phyloP scores from a whole-genome alignment of 2,113 vertebrate species.

The Cheilinus undulatus region DNA sequence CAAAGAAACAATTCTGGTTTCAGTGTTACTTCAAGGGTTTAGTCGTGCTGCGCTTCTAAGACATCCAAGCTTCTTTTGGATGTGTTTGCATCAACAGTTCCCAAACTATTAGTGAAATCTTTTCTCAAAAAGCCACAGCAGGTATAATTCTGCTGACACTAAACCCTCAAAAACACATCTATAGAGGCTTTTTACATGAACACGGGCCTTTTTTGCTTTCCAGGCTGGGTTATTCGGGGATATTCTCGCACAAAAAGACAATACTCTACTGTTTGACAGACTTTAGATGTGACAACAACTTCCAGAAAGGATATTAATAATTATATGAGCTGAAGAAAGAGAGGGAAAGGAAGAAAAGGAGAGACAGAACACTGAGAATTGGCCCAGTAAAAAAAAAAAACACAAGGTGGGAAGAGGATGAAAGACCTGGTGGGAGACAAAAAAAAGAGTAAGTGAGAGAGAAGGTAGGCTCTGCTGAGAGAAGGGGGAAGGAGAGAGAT shows the following conservation, averaged over 20 bases:
- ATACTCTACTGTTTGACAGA: neutral
- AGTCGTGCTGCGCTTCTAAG: slow-evolving; percentile 15
- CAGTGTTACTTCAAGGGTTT: slow-evolving; percentile 29
- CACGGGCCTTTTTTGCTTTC: slow-evolving; percentile 3
- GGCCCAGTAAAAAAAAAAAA: slow-evolving; percentile 21
- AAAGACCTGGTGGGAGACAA: slow-evolving; percentile 37
- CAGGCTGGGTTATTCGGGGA: slow-evolving; percentile 5
- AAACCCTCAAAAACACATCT: slow-evolving; percentile 13
- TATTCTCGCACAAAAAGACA: slow-evolving; percentile 9
- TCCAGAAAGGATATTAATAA: slow-evolving; percentile 21
- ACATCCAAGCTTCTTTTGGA: slow-evolving; percentile 25
- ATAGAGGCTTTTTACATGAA: slow-evolving; percentile 19
- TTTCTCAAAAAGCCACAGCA: slow-evolving; percentile 19
- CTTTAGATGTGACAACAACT: neutral
- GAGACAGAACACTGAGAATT: slow-evolving; percentile 17
- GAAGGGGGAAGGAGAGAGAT: neutral
- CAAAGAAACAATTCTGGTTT: neutral
- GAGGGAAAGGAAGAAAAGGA: neutral
- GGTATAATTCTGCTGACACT: slow-evolving; percentile 20
- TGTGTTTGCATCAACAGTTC: slow-evolving; percentile 25
- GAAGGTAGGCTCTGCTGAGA: neutral
- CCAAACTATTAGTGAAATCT: slow-evolving; percentile 20
- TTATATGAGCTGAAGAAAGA: neutral
- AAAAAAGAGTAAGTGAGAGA: slow-evolving; percentile 17
- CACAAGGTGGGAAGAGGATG: slow-evolving; percentile 47